These are phyloP conservation scores for Germaria angustata DNA, from an alignment of 2,888 invertebrate species.

Conservation along the genomic window DNA sequence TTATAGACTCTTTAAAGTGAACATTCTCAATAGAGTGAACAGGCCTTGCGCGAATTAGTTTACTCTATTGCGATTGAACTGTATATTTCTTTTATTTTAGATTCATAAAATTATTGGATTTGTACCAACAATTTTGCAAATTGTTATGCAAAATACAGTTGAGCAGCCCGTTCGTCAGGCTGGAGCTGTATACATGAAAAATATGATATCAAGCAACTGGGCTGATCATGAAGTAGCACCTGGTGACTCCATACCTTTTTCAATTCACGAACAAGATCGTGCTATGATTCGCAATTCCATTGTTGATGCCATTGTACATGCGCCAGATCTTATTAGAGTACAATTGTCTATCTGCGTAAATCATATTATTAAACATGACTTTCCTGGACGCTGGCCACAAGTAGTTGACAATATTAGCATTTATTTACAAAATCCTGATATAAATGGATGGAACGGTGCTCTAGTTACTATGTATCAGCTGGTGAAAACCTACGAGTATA, in stretches of 20 bases:
- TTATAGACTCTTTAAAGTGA: too few species aligned
- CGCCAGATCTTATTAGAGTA: constrained; percentile 93
- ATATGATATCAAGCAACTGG: constrained; percentile 94
- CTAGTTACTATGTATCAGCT: constrained; percentile 94
- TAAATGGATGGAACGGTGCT: constrained; percentile 93
- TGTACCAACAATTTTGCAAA: constrained; percentile 94
- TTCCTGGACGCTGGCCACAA: constrained; percentile 96
- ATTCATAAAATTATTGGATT: constrained; percentile 98
- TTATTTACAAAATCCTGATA: constrained; percentile 94
- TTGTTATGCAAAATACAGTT: constrained; percentile 93
- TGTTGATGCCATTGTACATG: constrained; percentile 96
- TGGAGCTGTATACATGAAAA: constrained; percentile 97
- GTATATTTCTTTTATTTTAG: constrained; percentile 81
- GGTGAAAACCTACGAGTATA: constrained; percentile 96
- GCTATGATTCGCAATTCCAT: constrained; percentile 94
- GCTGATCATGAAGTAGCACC: constrained; percentile 88
- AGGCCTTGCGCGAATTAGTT: too few species aligned
- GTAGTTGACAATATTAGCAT: constrained; percentile 97
- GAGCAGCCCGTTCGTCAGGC: constrained; percentile 97
- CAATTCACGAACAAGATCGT: constrained; percentile 97
- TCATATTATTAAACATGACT: constrained; percentile 96
- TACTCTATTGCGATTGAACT: too few species aligned
- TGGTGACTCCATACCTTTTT: constrained; percentile 88
- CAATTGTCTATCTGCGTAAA: constrained; percentile 96
- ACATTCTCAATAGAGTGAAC: too few species aligned